A percentile compares a stretch with the other conserved stretches of the same genome.
These are phyloP conservation scores for Dermatophagoides farinae DNA, from an alignment of 1,140 invertebrate genomes.

Conservation along the genomic window DNA sequence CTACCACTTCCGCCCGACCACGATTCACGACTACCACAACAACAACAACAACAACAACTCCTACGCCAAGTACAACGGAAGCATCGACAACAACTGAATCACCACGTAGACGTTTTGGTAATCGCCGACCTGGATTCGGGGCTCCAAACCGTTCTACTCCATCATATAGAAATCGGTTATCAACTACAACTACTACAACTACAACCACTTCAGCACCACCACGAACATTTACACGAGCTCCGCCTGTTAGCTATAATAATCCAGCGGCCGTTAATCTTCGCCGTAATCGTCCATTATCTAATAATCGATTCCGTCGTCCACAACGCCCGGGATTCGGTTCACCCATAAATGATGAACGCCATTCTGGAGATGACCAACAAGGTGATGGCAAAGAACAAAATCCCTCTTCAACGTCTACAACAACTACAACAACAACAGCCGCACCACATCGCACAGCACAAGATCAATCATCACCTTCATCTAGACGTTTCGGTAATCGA, in stretches of 20 bases:
- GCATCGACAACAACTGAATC: background rate
- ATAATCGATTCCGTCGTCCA: background rate
- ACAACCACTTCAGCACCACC: slow-evolving; percentile 4
- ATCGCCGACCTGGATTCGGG: background rate
- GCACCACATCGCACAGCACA: background rate
- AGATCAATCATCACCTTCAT: background rate
- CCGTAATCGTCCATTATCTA: background rate
- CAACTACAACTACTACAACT: background rate
- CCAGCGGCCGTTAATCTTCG: background rate
- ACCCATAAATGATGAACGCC: too few relatives aligned
- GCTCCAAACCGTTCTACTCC: background rate
- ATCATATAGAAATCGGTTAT: background rate
- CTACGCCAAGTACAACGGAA: background rate
- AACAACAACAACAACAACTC: slow-evolving; percentile 2
- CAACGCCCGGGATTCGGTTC: background rate
- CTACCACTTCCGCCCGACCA: background rate
- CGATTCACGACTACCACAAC: background rate
- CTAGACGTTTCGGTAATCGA: background rate
- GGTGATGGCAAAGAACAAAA: background rate
- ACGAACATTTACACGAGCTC: background rate
- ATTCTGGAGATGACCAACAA: too few relatives aligned
- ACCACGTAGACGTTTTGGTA: slow-evolving; percentile 6
- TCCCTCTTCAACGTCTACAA: background rate
- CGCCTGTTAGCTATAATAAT: background rate
- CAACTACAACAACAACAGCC: background rate